Conservation (phyloP, 1,140 invertebrate genomes). For the Trichonephila clavata region DNA sequence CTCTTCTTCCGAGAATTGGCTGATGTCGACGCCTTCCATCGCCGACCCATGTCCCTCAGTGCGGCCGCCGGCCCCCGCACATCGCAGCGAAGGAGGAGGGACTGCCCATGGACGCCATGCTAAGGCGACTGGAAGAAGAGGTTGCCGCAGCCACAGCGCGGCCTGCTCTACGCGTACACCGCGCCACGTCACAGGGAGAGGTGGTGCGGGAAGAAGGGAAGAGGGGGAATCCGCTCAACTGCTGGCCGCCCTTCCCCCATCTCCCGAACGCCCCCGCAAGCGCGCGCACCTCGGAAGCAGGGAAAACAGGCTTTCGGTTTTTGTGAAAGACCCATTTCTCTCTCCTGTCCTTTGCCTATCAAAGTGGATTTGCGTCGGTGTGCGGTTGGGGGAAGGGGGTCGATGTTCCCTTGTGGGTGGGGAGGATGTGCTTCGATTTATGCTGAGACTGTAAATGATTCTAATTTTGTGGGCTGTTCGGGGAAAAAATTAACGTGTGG, state of each 20-base stretch:
- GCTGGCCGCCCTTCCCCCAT: neutral
- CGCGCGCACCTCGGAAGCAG: neutral
- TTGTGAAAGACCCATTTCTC: constrained; percentile 25
- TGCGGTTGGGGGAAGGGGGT: neutral
- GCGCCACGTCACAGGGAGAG: constrained; percentile 42
- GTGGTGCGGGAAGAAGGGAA: neutral
- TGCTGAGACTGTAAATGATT: too few relatives aligned
- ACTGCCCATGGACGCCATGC: constrained; percentile 47
- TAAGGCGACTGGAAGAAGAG: neutral
- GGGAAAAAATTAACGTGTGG: too few relatives aligned
- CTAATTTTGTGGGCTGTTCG: too few relatives aligned
- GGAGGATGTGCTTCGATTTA: neutral
- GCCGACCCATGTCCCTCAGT: constrained; percentile 25
- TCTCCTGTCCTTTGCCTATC: neutral
- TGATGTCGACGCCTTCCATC: constrained; percentile 87
- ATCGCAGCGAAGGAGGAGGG: neutral
- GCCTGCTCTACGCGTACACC: constrained; percentile 66
- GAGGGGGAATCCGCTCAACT: constrained; percentile 30
- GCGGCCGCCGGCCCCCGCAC: constrained; percentile 18
- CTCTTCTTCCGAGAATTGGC: constrained; percentile 98
- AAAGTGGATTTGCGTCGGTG: constrained; percentile 3
- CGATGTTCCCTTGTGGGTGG: neutral
- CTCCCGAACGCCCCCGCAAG: neutral
- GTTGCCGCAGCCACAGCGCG: neutral
- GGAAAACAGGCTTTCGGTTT: constrained; percentile 14